Base-by-base conservation (phyloP, 2,888 invertebrate genomes). In the Chalcosyrphus nemorum region DNA sequence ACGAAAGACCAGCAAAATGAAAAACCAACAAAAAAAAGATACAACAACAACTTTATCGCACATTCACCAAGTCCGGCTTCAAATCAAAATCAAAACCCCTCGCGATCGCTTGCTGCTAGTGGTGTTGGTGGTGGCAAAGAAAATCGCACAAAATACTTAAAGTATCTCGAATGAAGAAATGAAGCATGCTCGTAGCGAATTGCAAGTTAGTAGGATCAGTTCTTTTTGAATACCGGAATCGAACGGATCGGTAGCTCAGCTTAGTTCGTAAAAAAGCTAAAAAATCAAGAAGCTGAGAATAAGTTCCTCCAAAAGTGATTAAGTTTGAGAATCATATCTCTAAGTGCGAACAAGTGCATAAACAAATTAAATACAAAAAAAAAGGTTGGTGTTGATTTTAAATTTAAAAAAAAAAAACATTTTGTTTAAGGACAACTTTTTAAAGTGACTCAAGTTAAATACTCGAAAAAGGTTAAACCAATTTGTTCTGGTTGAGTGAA, bases 211-310 rank as follows among this genome's bases (percentile, higher is more conserved):
- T 72, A 80, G 75, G 86, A 86, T 90, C 88, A 90, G 90, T 90
- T 90, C 89, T 90, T 88, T 89, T 89, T 87, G 89, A 87, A 87
- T 88, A 88, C 86, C 88, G 88, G 87, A 89, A 87, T 86, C 88
- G 89, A 88, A 86, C 89, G 89, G 89, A 88, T 84, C 84, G 84
- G 75, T 84, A 68, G 82, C 82, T 84, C 68, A 21, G 74, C 80
- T 84, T 75, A 80, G 45, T 72, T 61, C 32, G 57, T 56, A 35
- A 2, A 38, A 54, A 54, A 47, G n/a, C 19, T 11, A 24, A 45
- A 65, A 2, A 24, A 7, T 13, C 38, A 54, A 59, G 27, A 80
- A 75, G 65, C 74, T 70, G 80, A 75, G 80, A 65, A 57, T 65
- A 57, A 68, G 80, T 78, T 80, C 80, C 68, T 57, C 61, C 13